Evolutionary conservation across 2,113 vertebrate genomes (phyloP).

Genomic region (Amblyornis subalaris): DNA sequence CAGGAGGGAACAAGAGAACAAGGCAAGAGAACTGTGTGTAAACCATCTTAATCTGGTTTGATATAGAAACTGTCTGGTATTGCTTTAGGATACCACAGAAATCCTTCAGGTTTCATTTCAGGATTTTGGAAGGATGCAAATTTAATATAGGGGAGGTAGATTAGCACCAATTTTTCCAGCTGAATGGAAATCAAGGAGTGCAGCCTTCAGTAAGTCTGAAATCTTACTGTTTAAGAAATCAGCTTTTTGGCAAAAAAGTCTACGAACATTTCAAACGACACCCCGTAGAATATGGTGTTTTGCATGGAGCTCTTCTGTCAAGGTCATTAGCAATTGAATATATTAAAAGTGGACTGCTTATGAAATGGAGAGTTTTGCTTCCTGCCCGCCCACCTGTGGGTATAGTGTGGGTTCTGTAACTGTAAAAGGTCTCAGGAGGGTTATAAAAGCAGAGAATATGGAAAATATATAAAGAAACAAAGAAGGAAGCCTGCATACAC

Average conservation of each 20-base stretch:
- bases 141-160: neutral
- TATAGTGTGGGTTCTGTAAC: slow-evolving; percentile 64
- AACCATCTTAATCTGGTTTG: neutral
- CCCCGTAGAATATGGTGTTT: slow-evolving; percentile 46
- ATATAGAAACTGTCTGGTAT: neutral
- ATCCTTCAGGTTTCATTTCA: neutral
- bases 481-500: slow-evolving; percentile 43
- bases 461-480: slow-evolving; percentile 67
- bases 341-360: slow-evolving; percentile 56
- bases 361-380: slow-evolving; percentile 60
- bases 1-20: neutral
- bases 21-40: neutral
- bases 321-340: slow-evolving; percentile 59
- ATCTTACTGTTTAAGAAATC: slow-evolving; percentile 43
- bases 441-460: slow-evolving; percentile 69
- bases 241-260: slow-evolving; percentile 22
- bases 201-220: slow-evolving; percentile 13
- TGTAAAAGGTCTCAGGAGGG: slow-evolving; percentile 39
- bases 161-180: slow-evolving; percentile 9
- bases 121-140: neutral
- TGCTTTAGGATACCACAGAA: neutral
- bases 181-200: neutral
- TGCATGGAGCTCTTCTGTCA: slow-evolving; percentile 59
- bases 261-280: slow-evolving; percentile 47
- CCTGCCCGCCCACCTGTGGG: slow-evolving; percentile 66